These are phyloP conservation scores for Drosophila longiperda DNA, from an alignment of 2,888 invertebrate species.

Conservation along the genomic window DNA sequence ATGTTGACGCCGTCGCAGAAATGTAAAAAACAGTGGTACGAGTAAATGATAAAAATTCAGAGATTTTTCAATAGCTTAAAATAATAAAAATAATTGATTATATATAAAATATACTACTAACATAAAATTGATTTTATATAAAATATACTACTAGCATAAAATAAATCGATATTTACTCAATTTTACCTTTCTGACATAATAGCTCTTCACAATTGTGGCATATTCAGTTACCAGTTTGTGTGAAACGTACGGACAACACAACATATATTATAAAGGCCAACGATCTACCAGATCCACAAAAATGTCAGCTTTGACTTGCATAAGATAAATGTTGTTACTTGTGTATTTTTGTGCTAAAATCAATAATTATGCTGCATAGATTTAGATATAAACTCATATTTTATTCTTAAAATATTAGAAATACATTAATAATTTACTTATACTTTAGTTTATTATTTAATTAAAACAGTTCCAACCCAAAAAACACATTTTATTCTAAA, in stretches of 20 bases:
- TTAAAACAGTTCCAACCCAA: background rate
- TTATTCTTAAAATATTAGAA: background rate
- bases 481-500: background rate
- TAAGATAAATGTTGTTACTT: background rate
- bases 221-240: background rate
- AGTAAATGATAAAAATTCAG: background rate
- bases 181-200: background rate
- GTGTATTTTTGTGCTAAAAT: background rate
- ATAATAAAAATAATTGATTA: background rate
- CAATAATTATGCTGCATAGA: background rate
- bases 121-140: background rate
- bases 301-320: background rate
- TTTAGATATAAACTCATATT: background rate
- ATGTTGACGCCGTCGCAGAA: slow-evolving; percentile 63
- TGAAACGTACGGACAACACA: background rate
- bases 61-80: background rate
- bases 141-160: background rate
- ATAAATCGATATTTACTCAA: background rate
- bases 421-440: background rate
- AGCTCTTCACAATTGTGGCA: background rate
- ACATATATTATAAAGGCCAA: background rate
- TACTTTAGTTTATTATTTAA: background rate
- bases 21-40: slow-evolving; percentile 38
- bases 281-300: background rate
- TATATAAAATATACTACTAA: background rate